Base-by-base conservation (phyloP, 2,113 vertebrate species). In the Nannospalax galili region DNA sequence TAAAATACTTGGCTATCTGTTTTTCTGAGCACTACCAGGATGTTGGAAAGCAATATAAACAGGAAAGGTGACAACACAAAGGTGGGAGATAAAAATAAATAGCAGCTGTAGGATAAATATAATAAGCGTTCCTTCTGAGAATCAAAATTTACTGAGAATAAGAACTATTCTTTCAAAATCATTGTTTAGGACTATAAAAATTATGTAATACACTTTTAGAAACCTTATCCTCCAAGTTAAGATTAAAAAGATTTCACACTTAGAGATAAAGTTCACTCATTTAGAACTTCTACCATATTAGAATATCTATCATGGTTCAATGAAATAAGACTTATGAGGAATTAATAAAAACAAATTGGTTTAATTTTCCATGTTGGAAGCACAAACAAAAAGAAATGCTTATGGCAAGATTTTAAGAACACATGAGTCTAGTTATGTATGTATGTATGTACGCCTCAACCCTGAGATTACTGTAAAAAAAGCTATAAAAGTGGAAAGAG, bases 1-100 rank as follows among this genome's bases (percentile, higher is more conserved):
- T 45, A 78, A 90, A 95, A 79, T 20, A 5, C 30, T 88, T 67
- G 60, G 22, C 12, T 88, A 56, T 86, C 40, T 92, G 32, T 2
- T 95, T 92, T 95, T 85, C 60, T 64, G 90, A 88, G 56, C 42
- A 69, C 8, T 37, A 90, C 30, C 10, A 88, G 45, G 72, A 90
- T 81, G 62, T 84, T 92, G 88, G 86, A 56, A 90, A 72, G 32
- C 56, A 88, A 77, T 64, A 40, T 58, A 90, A 94, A 87, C 37
- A 86, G 79, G 65, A 93, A 58, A 95, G 26, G 26, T 80, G 30
- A 81, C 81, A 95, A 87, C 35, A 81, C 7, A 60, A 40, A 87
- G 19, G 26, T 58, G 64, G 26, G 11, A 87, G 52, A 72, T 69
- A 93, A 85, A 89, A 90, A 84, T 30, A 37, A 65, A 88, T 84